phyloP scores from a whole-genome alignment of 1,140 invertebrate genomes.

The Philopotamus ludificatus region DNA sequence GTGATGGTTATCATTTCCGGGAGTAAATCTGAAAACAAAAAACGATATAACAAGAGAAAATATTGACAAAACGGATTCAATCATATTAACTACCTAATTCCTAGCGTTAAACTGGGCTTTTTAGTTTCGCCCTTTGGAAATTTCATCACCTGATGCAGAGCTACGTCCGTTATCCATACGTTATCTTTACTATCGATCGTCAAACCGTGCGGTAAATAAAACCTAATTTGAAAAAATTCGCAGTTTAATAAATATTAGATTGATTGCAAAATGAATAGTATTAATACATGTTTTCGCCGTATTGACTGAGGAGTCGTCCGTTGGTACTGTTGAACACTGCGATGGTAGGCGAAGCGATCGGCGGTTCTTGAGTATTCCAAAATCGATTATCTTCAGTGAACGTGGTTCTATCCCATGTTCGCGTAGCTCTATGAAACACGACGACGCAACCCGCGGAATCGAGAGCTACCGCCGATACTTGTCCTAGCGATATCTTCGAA shows the following conservation, averaged over 20 bases:
- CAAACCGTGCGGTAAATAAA: conserved; percentile 92
- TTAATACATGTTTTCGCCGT: conserved; percentile 76
- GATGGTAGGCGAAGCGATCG: conserved; percentile 75
- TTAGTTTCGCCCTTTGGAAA: conserved; percentile 56
- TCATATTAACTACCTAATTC: conserved; percentile 54
- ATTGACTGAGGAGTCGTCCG: conserved; percentile 70
- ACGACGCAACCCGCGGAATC: conserved; percentile 72
- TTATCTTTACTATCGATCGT: conserved; percentile 81
- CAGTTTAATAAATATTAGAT: background rate
- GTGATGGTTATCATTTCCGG: conserved; percentile 73
- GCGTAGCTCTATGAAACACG: conserved; percentile 79
- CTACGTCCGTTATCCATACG: conserved; percentile 88
- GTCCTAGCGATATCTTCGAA: conserved; percentile 61
- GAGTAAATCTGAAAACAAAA: conserved; percentile 58
- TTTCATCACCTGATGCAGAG: conserved; percentile 88
- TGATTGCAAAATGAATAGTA: conserved; percentile 34
- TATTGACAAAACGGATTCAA: too few relatives aligned
- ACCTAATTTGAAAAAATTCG: conserved; percentile 57
- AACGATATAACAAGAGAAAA: background rate
- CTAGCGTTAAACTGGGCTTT: conserved; percentile 51
- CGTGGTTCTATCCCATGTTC: conserved; percentile 68
- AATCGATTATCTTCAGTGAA: conserved; percentile 66
- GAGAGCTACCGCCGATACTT: conserved; percentile 78
- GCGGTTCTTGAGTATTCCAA: conserved; percentile 58
- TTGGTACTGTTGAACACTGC: conserved; percentile 68